Evolutionary conservation across 2,113 vertebrate species (phyloP).

Genomic region (Phylloscopus trochiloides): DNA sequence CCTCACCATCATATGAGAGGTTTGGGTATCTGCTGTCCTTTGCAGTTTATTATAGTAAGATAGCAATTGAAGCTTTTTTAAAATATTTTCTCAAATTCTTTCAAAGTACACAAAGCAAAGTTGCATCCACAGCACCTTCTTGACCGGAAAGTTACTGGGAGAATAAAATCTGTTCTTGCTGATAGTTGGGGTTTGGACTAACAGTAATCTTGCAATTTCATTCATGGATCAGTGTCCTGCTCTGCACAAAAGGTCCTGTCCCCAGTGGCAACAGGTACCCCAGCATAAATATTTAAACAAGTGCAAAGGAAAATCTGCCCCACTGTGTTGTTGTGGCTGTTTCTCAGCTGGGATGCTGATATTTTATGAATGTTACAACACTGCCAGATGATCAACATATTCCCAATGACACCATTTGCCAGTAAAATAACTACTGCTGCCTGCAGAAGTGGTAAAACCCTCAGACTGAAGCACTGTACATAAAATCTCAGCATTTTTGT

Average conservation of each 20-base stretch:
- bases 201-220: background rate
- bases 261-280: background rate
- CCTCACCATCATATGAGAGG: background rate
- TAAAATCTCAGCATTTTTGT: slow-evolving; percentile 55
- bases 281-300: background rate
- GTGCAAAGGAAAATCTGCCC: background rate
- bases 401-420: slow-evolving; percentile 45
- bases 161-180: background rate
- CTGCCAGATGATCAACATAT: slow-evolving; percentile 41
- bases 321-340: background rate
- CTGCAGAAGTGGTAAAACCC: slow-evolving; percentile 34
- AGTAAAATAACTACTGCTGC: slow-evolving; percentile 43
- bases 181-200: background rate
- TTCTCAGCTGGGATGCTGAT: slow-evolving; percentile 36
- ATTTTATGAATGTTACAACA: slow-evolving; percentile 36
- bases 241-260: background rate
- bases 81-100: background rate
- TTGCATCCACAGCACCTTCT: background rate
- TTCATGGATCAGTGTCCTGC: background rate
- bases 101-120: background rate
- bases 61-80: background rate
- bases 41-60: background rate
- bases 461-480: slow-evolving; percentile 38
- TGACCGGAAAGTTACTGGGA: background rate
- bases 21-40: background rate